Percentiles rank a stretch among this genome's conserved stretches.
Conservation (phyloP, 1,140 invertebrate genomes). For the Sarcophaga bullata region DNA sequence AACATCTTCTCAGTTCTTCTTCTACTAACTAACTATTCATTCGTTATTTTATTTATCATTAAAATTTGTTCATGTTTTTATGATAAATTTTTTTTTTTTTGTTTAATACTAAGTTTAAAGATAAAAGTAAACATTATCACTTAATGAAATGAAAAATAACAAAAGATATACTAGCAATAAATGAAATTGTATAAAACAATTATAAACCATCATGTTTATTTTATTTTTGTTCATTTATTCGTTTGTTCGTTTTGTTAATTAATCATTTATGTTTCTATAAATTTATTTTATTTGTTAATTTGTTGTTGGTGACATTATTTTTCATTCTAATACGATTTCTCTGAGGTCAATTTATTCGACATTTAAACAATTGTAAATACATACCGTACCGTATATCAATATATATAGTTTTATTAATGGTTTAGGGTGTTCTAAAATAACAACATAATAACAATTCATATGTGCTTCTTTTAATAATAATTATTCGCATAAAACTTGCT, state of each 20-base stretch:
- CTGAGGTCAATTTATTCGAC: not conserved
- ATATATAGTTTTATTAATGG: not conserved
- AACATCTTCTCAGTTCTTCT: not conserved
- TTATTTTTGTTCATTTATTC: not conserved
- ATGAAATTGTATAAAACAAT: not conserved
- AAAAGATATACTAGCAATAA: not conserved
- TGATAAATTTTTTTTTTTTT: not conserved
- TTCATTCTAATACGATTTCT: not conserved
- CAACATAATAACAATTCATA: no score
- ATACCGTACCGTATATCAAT: not conserved
- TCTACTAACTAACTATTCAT: not conserved
- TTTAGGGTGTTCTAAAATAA: not conserved
- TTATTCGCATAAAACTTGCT: no score
- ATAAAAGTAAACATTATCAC: not conserved
- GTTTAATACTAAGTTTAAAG: slow-evolving; percentile 9
- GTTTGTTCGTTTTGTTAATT: not conserved
- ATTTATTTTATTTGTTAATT: not conserved
- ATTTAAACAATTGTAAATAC: slow-evolving; percentile 5
- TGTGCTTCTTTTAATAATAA: no score
- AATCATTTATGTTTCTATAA: slow-evolving; percentile 1
- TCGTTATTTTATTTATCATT: not conserved
- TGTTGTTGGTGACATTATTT: not conserved
- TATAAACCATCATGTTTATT: slow-evolving; percentile 1
- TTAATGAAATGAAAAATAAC: no score
- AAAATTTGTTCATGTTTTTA: not conserved